phyloP scores from a whole-genome alignment of 2,113 vertebrate genomes.

The Silurus asotus region DNA sequence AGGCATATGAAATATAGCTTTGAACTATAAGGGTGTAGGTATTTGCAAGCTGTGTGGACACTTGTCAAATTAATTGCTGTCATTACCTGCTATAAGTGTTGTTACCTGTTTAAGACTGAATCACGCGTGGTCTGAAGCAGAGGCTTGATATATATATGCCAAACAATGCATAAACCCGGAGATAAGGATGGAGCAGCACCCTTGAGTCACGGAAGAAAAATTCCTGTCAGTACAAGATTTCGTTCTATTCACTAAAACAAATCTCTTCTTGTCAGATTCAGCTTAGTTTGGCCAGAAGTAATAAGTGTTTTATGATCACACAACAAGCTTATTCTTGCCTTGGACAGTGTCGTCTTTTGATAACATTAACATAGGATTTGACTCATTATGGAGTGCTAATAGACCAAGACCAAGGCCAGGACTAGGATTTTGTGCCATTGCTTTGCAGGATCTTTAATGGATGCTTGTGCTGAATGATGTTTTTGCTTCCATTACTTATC shows the following conservation, averaged over 20 bases:
- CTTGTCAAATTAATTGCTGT: not conserved
- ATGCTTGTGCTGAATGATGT: not conserved
- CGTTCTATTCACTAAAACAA: not conserved
- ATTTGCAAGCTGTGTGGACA: not conserved
- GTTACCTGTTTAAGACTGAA: conserved; percentile 20
- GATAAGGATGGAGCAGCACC: conserved; percentile 18
- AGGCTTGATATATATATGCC: not conserved
- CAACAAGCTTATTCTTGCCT: not conserved
- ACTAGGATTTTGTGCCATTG: not conserved
- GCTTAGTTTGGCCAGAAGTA: not conserved
- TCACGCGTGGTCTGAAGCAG: not conserved
- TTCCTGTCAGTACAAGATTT: conserved; percentile 31
- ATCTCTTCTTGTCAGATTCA: not conserved
- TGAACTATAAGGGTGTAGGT: not conserved
- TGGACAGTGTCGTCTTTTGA: not conserved
- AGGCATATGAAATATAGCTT: not conserved
- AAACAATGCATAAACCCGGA: conserved; percentile 23
- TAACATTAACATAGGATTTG: not conserved
- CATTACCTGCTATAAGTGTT: conserved; percentile 15
- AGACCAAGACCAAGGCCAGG: not conserved
- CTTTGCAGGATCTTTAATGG: not conserved
- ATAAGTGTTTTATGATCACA: not conserved
- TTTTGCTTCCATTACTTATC: not conserved
- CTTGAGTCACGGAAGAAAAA: conserved; percentile 10
- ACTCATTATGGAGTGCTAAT: not conserved